Conservation (phyloP, 2,888 invertebrate genomes). For the Brachyptera putata region DNA sequence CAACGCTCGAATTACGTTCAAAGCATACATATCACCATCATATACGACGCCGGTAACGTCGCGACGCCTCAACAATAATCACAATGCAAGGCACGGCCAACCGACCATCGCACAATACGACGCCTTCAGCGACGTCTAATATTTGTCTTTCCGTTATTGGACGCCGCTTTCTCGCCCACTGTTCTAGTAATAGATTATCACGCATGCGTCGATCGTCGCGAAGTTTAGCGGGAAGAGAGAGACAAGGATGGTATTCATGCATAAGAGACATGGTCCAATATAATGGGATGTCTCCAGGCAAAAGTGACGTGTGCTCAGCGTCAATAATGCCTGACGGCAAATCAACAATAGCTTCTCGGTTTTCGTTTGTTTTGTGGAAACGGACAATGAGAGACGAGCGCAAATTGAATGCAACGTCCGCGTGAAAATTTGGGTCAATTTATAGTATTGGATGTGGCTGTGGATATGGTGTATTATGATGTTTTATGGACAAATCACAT, state of each 20-base stretch:
- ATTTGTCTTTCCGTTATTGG: slow-evolving; percentile 33
- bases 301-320: neutral
- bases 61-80: neutral
- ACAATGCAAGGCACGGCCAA: too few species aligned
- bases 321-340: slow-evolving; percentile 9
- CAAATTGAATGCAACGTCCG: slow-evolving; percentile 4
- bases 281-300: neutral
- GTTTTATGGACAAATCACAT: too few species aligned
- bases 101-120: neutral
- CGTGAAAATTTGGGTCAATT: neutral
- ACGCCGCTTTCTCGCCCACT: slow-evolving; percentile 12
- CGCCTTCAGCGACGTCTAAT: slow-evolving; percentile 27
- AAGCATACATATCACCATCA: too few species aligned
- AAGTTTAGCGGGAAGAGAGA: neutral
- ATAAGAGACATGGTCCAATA: neutral
- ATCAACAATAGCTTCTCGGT: slow-evolving; percentile 24
- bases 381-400: slow-evolving; percentile 27
- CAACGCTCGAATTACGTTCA: neutral
- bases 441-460: too few species aligned
- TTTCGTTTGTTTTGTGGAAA: slow-evolving; percentile 31
- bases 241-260: neutral
- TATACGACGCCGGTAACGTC: neutral
- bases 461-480: too few species aligned
- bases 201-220: neutral
- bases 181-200: neutral